Percentiles rank a stretch among this genome's conserved stretches.
Conservation (phyloP, 2,113 vertebrate species). For the Phylloscopus trochilus region DNA sequence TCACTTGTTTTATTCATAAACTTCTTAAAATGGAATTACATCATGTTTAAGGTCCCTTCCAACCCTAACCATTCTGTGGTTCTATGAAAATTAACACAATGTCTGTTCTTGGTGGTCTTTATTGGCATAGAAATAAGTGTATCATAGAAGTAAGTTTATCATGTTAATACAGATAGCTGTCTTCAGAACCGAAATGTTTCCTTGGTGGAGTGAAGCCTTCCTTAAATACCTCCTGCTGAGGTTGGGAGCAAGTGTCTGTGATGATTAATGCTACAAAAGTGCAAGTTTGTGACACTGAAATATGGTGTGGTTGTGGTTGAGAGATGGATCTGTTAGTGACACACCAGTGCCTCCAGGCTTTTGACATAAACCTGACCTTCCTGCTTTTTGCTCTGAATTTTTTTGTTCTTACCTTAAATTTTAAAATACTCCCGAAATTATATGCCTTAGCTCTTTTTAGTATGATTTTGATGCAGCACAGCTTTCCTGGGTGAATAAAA, state of each 20-base stretch:
- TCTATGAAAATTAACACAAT: not conserved
- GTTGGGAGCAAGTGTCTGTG: not conserved
- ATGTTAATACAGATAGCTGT: not conserved
- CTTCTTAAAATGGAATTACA: not conserved
- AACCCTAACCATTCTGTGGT: not conserved
- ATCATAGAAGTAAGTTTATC: not conserved
- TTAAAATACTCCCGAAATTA: not conserved
- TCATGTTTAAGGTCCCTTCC: not conserved
- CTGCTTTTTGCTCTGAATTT: not conserved
- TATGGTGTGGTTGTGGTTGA: not conserved
- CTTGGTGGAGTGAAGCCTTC: not conserved
- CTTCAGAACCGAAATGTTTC: not conserved
- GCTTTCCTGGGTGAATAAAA: not conserved
- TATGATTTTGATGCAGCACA: not conserved
- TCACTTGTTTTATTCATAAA: not conserved
- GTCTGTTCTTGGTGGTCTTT: not conserved
- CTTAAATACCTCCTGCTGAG: not conserved
- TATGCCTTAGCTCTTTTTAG: not conserved
- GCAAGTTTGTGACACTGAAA: not conserved
- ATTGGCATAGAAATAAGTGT: not conserved
- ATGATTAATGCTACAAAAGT: not conserved
- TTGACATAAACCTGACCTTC: not conserved
- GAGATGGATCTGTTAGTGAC: not conserved
- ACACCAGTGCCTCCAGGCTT: not conserved
- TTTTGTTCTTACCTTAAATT: not conserved